A percentile compares a stretch with the other conserved stretches of the same genome.
Conservation (phyloP, 2,797 vertebrate species). For the Chrosomus eos region DNA sequence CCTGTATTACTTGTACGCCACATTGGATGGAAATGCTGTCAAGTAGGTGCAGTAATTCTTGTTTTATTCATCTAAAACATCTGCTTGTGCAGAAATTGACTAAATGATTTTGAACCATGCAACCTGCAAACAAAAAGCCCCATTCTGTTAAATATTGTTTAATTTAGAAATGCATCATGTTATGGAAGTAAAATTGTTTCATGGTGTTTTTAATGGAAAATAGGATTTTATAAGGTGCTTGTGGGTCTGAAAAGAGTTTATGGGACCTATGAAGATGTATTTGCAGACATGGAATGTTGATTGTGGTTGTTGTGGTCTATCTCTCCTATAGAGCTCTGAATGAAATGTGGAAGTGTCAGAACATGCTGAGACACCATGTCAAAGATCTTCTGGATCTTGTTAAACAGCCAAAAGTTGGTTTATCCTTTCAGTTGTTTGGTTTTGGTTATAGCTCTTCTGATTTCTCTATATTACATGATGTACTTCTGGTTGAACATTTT, state of each 20-base stretch:
- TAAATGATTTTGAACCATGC: not conserved
- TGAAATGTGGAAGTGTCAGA: constrained; percentile 99
- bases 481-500: constrained; percentile 2
- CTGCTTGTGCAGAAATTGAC: not conserved
- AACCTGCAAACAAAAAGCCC: not conserved
- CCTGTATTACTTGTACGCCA: constrained; percentile 96
- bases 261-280: constrained; percentile 17
- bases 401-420: constrained; percentile 93
- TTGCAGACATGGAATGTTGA: not conserved
- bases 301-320: not conserved
- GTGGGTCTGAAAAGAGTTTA: not conserved
- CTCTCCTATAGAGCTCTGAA: constrained; percentile 86
- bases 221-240: not conserved
- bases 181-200: not conserved
- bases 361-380: constrained; percentile 91
- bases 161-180: not conserved
- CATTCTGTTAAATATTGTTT: not conserved
- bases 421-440: constrained; percentile 4
- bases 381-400: constrained; percentile 95
- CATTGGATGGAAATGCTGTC: constrained; percentile 93
- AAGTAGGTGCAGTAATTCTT: constrained; percentile 82
- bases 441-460: not conserved
- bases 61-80: not conserved
- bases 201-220: not conserved
- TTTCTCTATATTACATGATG: not conserved